Evolutionary conservation across 2,888 invertebrate species (phyloP).

Genomic region (Spilarctia lutea): DNA sequence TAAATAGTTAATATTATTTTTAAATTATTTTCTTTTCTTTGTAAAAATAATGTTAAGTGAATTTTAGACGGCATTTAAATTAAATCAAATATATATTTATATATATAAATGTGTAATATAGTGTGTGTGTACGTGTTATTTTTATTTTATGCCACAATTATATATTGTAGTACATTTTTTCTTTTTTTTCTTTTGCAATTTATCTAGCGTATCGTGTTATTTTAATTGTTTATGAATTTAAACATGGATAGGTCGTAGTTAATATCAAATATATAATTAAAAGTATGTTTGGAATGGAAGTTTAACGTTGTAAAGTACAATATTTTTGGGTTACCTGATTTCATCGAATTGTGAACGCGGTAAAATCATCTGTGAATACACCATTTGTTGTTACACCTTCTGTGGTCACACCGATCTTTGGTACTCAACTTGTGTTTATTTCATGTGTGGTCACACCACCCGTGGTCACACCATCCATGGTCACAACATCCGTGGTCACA

Average conservation of each 20-base stretch:
- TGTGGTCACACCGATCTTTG: background rate
- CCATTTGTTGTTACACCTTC: background rate
- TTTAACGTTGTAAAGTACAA: background rate
- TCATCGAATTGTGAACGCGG: background rate
- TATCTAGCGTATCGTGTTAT: slow-evolving; percentile 8
- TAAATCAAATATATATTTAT: slow-evolving; percentile 28
- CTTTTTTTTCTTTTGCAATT: slow-evolving; percentile 48
- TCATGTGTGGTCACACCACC: no score
- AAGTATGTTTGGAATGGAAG: background rate
- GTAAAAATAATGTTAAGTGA: slow-evolving; percentile 51
- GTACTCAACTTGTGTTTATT: background rate
- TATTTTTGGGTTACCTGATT: no score
- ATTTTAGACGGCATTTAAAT: slow-evolving; percentile 61
- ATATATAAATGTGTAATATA: slow-evolving; percentile 34
- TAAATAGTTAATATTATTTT: slow-evolving; percentile 51
- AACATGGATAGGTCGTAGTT: slow-evolving; percentile 14
- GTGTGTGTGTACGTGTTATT: slow-evolving; percentile 55
- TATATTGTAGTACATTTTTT: slow-evolving; percentile 66
- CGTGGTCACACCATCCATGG: background rate
- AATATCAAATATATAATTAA: background rate
- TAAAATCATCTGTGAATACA: no score
- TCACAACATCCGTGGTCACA: background rate
- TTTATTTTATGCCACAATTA: slow-evolving; percentile 64
- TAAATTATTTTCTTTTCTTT: slow-evolving; percentile 50
- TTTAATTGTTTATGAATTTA: slow-evolving; percentile 1